Evolutionary conservation across 1,140 invertebrate genomes (phyloP).

Genomic region (Akabosia matsudoensis): DNA sequence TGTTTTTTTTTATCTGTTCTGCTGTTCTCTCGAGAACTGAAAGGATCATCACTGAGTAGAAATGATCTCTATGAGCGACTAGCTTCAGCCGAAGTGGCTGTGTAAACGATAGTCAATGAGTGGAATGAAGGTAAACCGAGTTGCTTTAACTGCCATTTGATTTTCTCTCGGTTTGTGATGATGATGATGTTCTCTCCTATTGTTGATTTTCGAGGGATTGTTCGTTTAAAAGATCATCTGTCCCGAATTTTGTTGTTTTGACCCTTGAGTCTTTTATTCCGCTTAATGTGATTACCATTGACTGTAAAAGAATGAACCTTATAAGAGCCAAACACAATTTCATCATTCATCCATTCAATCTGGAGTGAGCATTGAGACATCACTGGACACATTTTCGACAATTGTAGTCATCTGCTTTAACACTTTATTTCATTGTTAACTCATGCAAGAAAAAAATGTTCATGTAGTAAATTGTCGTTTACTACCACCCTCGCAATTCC

Average conservation of each 20-base stretch:
- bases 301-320: background rate
- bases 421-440: background rate
- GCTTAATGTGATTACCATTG: background rate
- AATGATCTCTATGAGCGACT: background rate
- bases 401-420: background rate
- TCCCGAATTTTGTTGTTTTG: background rate
- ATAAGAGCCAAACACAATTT: too few relatives aligned
- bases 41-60: background rate
- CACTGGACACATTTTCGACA: background rate
- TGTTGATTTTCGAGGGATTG: background rate
- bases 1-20: background rate
- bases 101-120: background rate
- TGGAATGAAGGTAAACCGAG: background rate
- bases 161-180: background rate
- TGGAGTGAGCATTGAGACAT: background rate
- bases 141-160: background rate
- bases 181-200: background rate
- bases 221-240: background rate
- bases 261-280: background rate
- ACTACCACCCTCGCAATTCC: background rate
- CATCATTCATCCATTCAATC: background rate
- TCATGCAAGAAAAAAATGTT: background rate
- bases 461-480: background rate
- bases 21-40: background rate
- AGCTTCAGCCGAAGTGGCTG: background rate